Conservation (phyloP, 2,888 invertebrate species). For the Cenopis cana region DNA sequence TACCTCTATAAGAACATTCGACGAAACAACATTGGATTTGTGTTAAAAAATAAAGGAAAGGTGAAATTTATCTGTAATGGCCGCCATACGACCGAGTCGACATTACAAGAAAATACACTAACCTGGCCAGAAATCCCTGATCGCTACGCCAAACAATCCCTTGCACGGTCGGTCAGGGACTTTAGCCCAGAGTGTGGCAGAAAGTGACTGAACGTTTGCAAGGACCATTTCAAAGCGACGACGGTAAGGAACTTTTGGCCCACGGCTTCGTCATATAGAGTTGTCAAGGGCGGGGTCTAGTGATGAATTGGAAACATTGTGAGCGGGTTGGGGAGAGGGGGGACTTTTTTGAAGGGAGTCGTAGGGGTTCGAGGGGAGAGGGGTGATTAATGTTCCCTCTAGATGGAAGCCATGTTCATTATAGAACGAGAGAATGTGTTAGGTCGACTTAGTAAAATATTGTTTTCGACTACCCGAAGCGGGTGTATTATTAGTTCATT, state of each 20-base stretch:
- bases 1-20: constrained; percentile 48
- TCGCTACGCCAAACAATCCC: constrained; percentile 43
- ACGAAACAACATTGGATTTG: constrained; percentile 63
- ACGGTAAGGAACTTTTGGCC: constrained; percentile 64
- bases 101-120: constrained; percentile 77
- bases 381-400: constrained; percentile 78
- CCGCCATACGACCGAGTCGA: constrained; percentile 68
- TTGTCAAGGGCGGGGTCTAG: constrained; percentile 86
- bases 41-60: constrained; percentile 71
- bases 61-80: constrained; percentile 77
- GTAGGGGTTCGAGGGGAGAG: constrained; percentile 64
- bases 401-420: constrained; percentile 84
- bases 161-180: constrained; percentile 51
- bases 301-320: constrained; percentile 84
- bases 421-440: constrained; percentile 82
- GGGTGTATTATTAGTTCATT: constrained; percentile 77
- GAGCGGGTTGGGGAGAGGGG: constrained; percentile 74
- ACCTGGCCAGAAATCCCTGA: constrained; percentile 58
- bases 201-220: constrained; percentile 54
- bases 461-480: constrained; percentile 69
- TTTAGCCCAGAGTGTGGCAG: constrained; percentile 54
- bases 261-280: constrained; percentile 83
- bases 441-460: constrained; percentile 80
- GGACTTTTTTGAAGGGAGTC: constrained; percentile 73
- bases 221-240: constrained; percentile 49